Evolutionary conservation across 2,113 vertebrate species (phyloP), one percentile per base, ranked within the genome.

Genomic region (Coptodon bakossiorum): DNA sequence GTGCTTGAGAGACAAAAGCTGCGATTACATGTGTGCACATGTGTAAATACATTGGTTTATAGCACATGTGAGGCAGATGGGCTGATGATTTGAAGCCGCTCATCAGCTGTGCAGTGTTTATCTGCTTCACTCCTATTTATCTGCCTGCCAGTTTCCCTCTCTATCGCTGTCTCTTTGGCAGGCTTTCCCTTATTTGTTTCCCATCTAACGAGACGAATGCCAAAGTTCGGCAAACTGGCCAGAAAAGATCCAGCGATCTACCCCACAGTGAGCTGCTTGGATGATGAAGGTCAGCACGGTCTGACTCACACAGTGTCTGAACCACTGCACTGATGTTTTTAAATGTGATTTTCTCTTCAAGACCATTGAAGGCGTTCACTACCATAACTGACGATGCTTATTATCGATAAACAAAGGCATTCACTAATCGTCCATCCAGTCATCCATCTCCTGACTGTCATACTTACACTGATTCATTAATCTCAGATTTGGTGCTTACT

Each of bases 51-150:
- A 36, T 43, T 81, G 53, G 31, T 81, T 89, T 85, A 43, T 59
- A 31, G 43, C 68, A 59, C 43, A 4, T 59, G 50, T 53, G 84
- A 90, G 81, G 59, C 91, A 93, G 93, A 94, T 90, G 53, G 36
- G 43, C 80, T 88, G 86, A 48, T 91, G 79, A 88, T 82, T 88
- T 85, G 59, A 85, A 91, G 85, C 16, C 38, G 59, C 87, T 92
- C 80, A 6, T 82, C 89, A 91, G 91, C 91, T 88, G 84, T 86
- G 71, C 43, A 10, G 7, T 91, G 84, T 93, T 92, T 88, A 92
- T 92, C 84, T 88, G 56, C 81, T 83, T 89, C 84, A 54, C 56
- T 83, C 87, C 85, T 73, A 56, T 90, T 90, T 50, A 89, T 83
- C 84, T 82, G 82, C 63, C 73, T 89, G 84, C 85, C 88, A 90